Evolutionary conservation across 2,888 invertebrate genomes (phyloP).

Genomic region (Rhagium mordax): DNA sequence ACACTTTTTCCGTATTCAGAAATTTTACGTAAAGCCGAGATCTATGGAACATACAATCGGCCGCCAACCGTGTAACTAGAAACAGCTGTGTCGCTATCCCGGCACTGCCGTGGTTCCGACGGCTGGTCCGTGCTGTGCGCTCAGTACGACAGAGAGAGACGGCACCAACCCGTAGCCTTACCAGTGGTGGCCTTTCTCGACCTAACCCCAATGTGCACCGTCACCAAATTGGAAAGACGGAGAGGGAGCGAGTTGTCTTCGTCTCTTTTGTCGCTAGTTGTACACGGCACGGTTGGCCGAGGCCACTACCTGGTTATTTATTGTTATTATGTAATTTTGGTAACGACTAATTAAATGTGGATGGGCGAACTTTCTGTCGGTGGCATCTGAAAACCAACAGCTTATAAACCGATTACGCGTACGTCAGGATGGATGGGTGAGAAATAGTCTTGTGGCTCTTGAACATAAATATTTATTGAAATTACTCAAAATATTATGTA

Average conservation of each 20-base stretch:
- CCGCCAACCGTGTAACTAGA: conserved; percentile 58
- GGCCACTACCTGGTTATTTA: conserved; percentile 45
- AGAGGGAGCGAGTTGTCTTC: background rate
- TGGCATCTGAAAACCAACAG: background rate
- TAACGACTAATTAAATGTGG: conserved; percentile 37
- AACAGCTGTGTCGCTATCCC: conserved; percentile 54
- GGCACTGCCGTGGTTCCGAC: background rate
- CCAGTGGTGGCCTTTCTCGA: conserved; percentile 15
- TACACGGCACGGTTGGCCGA: conserved; percentile 38
- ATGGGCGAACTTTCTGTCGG: conserved; percentile 32
- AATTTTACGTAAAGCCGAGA: conserved; percentile 8
- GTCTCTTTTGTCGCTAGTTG: background rate
- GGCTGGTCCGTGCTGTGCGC: background rate
- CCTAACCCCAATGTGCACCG: conserved; percentile 10
- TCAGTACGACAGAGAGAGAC: conserved; percentile 19
- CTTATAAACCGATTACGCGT: background rate
- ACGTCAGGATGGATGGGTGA: too few relatives aligned
- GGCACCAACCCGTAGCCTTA: background rate
- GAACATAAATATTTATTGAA: too few relatives aligned
- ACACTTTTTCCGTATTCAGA: background rate
- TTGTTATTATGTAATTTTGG: conserved; percentile 44
- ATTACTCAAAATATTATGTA: too few relatives aligned
- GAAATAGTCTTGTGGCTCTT: background rate
- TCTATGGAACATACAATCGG: conserved; percentile 22
- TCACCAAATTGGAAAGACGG: conserved; percentile 15